Evolutionary conservation across 1,140 invertebrate species (phyloP), one percentile per base, ranked within the genome.

Genomic region (Lepidotrigona ventralis): DNA sequence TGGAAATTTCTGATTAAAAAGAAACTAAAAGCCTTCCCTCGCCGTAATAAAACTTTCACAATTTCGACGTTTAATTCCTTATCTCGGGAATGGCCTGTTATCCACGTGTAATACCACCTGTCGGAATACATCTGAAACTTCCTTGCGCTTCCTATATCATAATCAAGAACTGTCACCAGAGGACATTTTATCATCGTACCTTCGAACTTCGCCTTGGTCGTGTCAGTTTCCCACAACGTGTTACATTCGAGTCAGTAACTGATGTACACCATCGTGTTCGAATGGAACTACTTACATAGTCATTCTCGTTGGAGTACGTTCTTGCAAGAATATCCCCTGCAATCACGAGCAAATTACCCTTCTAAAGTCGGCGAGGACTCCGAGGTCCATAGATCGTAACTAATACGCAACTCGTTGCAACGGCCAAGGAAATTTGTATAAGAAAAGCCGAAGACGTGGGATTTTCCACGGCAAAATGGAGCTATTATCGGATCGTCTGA

Each of bases 401-500:
- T 60, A 39, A 60, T 63, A 46, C n/a, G n/a, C 56, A 15, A 33
- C 33, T 60, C 33, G 9, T 23, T 26, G 1, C 21, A 51, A 19
- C 1, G 9, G 26, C 17, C n/a, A 14, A 21, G 2, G 14, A 29
- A 54, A 72, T 51, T 72, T 75, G 56, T 46, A 19, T 75, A 75
- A 26, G 73, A 39, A 63, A 29, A 75, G 46, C n/a, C 39, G 9
- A 60, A 60, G 33, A 46, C 21, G 33, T 19, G 56, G 23, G 63
- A 75, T 63, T 75, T 63, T 51, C 56, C 23, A 5, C 23, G 56
- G 2, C 39, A 33, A 68, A 78, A 66, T 78, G 63, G 26, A 66
- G 46, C 63, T 78, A 33, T 66, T 68, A 78, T 78, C 63, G 76
- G 63, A 78, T 66, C 33, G 29, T 23, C 46, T 19, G 58, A 46